phyloP scores from a whole-genome alignment of 2,113 vertebrate species.

The Hydrolagus affinis region DNA sequence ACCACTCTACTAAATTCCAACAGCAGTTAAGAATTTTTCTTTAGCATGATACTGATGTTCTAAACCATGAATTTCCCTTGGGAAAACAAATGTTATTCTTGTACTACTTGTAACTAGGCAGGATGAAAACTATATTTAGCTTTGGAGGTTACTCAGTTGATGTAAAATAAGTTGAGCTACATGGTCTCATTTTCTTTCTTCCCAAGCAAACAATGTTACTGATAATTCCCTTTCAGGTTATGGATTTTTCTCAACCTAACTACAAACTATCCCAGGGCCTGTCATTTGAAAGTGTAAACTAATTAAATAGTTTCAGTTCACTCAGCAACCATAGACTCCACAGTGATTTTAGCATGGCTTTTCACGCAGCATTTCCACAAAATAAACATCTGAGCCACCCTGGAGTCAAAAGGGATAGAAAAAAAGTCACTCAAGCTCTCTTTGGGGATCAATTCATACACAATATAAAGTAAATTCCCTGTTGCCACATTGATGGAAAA shows the following conservation, averaged over 20 bases:
- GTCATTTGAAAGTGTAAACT: neutral
- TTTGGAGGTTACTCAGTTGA: neutral
- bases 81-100: neutral
- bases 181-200: neutral
- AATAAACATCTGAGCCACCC: neutral
- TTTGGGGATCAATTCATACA: too few relatives aligned
- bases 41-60: neutral
- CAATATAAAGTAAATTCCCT: too few relatives aligned
- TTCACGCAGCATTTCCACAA: constrained; percentile 4
- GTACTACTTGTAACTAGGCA: neutral
- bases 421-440: too few relatives aligned
- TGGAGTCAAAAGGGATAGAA: neutral
- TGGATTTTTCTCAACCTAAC: neutral
- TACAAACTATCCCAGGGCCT: neutral
- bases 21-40: neutral
- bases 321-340: neutral
- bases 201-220: neutral
- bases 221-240: constrained; percentile 21
- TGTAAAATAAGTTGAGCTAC: constrained; percentile 3
- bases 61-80: neutral
- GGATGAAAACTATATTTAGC: neutral
- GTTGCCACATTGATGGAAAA: too few relatives aligned
- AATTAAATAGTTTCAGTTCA: constrained; percentile 5
- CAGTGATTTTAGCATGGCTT: neutral
- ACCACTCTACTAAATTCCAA: neutral